Percentiles rank a stretch among this genome's conserved stretches.
These are phyloP conservation scores for Caenorhabditis uteleia DNA, from an alignment of 2,888 invertebrate genomes.

Conservation along the genomic window DNA sequence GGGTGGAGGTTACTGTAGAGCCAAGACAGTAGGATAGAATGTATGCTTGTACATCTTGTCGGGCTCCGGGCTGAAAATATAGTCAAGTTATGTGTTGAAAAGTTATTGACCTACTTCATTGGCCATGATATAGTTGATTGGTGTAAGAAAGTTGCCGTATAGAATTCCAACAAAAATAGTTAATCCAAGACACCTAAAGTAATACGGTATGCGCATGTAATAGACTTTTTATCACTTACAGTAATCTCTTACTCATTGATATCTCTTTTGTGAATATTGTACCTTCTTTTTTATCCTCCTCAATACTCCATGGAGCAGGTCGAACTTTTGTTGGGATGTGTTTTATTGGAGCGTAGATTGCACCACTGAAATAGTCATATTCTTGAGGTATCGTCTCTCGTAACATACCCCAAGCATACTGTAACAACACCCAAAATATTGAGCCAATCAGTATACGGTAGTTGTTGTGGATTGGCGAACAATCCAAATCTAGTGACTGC, in stretches of 20 bases:
- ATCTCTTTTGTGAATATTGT: constrained; percentile 16
- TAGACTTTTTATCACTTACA: constrained; percentile 13
- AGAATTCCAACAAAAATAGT: constrained; percentile 48
- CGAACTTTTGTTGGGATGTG: constrained; percentile 46
- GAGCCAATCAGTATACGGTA: constrained; percentile 36
- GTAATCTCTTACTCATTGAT: constrained; percentile 7
- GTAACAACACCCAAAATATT: constrained; percentile 50
- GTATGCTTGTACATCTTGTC: constrained; percentile 66
- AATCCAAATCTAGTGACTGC: constrained; percentile 53
- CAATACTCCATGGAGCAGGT: constrained; percentile 38
- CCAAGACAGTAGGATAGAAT: constrained; percentile 72
- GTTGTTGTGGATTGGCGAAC: constrained; percentile 43
- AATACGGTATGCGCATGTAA: too few species aligned
- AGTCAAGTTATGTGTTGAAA: too few species aligned
- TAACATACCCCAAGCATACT: constrained; percentile 49
- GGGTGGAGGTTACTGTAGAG: constrained; percentile 70
- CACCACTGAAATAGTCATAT: too few species aligned
- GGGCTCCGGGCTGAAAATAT: constrained; percentile 40
- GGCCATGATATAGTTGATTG: constrained; percentile 45
- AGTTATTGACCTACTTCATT: too few species aligned
- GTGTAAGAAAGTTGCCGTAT: constrained; percentile 54
- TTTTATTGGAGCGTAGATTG: constrained; percentile 45
- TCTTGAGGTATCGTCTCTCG: too few species aligned
- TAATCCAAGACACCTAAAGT: constrained; percentile 28
- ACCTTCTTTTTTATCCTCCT: constrained; percentile 22